Base-by-base conservation (phyloP, 1,140 invertebrate species). In the Copidosoma floridanum region DNA sequence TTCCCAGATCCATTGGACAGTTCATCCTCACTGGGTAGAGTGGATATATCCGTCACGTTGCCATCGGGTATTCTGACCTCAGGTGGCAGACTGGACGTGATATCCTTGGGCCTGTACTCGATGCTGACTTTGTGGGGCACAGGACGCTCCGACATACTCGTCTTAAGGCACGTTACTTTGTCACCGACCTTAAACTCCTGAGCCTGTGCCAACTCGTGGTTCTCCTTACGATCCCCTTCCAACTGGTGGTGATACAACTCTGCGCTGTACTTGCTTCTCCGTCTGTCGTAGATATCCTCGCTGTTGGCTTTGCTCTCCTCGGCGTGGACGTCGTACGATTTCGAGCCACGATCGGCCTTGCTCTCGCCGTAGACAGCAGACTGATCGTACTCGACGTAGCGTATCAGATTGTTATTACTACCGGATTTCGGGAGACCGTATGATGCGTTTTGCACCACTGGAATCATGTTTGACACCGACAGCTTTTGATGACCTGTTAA, bases 101-200 rank as follows among this genome's bases (percentile, higher is more conserved):
- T 78, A 10, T 74, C 68, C 38, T 82, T 82, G 8, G 79, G 75
- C 58, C 82, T 75, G 57, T 84, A 80, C 32, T 83, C 72, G 23
- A 82, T 72, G 64, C 74, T 82, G 27, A 79, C 69, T 70, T 84
- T 82, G 43, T 81, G 79, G 6, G 75, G 73, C 0, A 78, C 70
- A 0, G 75, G 74, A 12, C 79, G 65, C 24, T 81, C 79, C 2
- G 71, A 68, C 66, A 79, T 75, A 14, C 61, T 76, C 0, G 74
- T 78, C 43, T 81, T 81, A 40, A 82, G 58, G 55, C 81, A 82
- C 0, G 81, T 82, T 0, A 83, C 82, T 60, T 82, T 83, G 27
- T 84, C 82, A 1, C 82, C 82, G 4, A 83, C 74, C 64, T 82
- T 80, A 56, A 83, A 82, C n/a, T 83, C 82, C 58, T 83, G 80